Evolutionary conservation across 2,797 vertebrate genomes (phyloP).

Genomic region (Manis javanica): DNA sequence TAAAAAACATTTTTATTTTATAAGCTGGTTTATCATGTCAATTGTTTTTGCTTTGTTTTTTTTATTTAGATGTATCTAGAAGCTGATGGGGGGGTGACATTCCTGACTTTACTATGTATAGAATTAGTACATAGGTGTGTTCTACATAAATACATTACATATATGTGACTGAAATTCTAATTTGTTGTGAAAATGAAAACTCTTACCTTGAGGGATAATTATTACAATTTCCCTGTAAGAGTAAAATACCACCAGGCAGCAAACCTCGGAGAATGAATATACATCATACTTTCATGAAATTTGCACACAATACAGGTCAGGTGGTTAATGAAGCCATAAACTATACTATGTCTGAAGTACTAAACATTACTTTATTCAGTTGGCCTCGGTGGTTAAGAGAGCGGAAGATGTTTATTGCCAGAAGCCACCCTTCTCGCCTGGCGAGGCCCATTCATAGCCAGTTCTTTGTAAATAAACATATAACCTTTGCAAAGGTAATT

Average conservation of each 20-base stretch:
- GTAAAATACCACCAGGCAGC: conserved; percentile 79
- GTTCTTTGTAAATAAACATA: conserved; percentile 90
- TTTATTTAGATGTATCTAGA: not conserved
- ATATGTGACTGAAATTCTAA: not conserved
- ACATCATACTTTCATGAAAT: conserved; percentile 84
- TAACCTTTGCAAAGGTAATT: conserved; percentile 90
- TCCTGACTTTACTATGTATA: not conserved
- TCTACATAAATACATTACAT: not conserved
- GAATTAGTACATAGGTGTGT: not conserved
- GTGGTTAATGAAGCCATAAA: conserved; percentile 87
- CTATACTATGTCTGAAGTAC: conserved; percentile 78
- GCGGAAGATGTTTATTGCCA: conserved; percentile 85
- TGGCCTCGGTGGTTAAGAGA: conserved; percentile 84
- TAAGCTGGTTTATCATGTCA: not conserved
- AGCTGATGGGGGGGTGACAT: not conserved
- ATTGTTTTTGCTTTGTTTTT: not conserved
- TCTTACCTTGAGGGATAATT: conserved; percentile 81
- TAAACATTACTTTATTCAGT: conserved; percentile 82
- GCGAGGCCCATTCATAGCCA: conserved; percentile 82
- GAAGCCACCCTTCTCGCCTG: conserved; percentile 82
- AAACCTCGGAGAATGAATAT: conserved; percentile 82
- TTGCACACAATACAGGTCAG: conserved; percentile 86
- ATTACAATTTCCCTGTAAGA: conserved; percentile 81
- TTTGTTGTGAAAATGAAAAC: conserved; percentile 28
- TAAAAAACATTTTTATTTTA: not conserved